A percentile compares a stretch with the other conserved stretches of the same genome.
Evolutionary conservation across 2,888 invertebrate genomes (phyloP).

Genomic region (Allolobophora icterica): DNA sequence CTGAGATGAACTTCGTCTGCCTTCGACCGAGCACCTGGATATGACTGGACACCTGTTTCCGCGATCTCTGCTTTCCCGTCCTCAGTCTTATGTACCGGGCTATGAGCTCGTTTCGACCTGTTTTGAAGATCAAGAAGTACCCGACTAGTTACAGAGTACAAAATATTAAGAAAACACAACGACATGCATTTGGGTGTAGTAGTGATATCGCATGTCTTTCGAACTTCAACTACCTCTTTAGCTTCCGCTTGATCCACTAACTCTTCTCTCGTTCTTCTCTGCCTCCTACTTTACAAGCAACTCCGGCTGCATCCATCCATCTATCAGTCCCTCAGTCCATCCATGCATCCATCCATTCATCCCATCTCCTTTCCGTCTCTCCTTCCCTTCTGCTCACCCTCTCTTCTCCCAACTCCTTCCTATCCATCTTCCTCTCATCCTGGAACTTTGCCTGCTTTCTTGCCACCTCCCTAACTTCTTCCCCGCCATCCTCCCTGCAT

Average conservation of each 20-base stretch:
- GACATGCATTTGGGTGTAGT: neutral
- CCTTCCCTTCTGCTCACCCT: no score
- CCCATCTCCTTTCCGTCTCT: no score
- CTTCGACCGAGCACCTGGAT: conserved; percentile 99
- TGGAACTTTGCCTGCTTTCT: neutral
- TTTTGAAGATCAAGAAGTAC: neutral
- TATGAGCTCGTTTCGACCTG: conserved; percentile 97
- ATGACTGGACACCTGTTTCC: conserved; percentile 99
- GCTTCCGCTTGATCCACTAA: neutral
- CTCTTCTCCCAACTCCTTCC: no score
- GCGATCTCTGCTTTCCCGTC: conserved; percentile 98
- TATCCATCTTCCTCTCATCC: no score
- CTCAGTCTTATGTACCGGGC: conserved; percentile 99
- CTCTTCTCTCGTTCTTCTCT: no score
- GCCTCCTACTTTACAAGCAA: no score
- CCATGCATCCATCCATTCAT: no score
- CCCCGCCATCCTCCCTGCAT: neutral
- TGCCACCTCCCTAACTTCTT: neutral
- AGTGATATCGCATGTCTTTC: neutral
- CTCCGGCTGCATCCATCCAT: no score
- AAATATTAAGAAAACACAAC: neutral
- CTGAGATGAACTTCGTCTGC: conserved; percentile 78
- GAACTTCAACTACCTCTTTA: neutral
- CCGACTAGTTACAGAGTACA: neutral
- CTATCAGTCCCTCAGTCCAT: no score